Base-by-base conservation (phyloP, 2,888 invertebrate genomes). In the Troides helena region DNA sequence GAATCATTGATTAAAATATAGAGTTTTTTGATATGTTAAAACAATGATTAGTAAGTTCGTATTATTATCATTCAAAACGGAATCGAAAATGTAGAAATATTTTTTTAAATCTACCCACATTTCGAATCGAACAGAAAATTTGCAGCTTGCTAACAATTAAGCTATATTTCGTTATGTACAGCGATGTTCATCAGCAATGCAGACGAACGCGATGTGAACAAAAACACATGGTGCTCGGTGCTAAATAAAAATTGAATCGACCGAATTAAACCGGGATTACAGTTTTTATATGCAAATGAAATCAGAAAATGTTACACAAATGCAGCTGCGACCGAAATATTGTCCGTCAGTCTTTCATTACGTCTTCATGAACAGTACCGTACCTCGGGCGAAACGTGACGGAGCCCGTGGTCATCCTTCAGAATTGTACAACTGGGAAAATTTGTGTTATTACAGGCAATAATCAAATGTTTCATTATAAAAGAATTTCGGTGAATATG, bases 351-450 rank as follows among this genome's bases (percentile, higher is more conserved):
- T 59, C 63, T 63, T 43, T 70, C 67, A 70, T 67, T 70, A 69
- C 65, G 57, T 65, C 65, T 69, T 63, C 63, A 67, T 62, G 66
- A 58, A 63, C 63, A 43, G 23, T 46, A 30, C 56, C 50, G 65
- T 39, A 58, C 70, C 70, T 10, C 66, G 59, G 67, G 70, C 70
- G 39, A 63, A 70, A 63, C 70, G 70, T 70, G 70, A 67, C 70
- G 62, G 57, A 56, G 36, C 56, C 59, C 25, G 59, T 58, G 63
- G 58, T 63, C 58, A 70, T 50, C 56, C 53, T 67, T 60, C 39
- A 43, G 39, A 67, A 70, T 43, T 14, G 66, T 67, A 58, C 70
- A 62, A 39, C 66, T 46, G 39, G n/a, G 60, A 57, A 67, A 67
- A 63, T 66, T 43, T 59, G 56, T 67, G 67, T 67, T 60, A 67